Conservation (phyloP, 2,797 vertebrate genomes). For the Cottoperca gobio region DNA sequence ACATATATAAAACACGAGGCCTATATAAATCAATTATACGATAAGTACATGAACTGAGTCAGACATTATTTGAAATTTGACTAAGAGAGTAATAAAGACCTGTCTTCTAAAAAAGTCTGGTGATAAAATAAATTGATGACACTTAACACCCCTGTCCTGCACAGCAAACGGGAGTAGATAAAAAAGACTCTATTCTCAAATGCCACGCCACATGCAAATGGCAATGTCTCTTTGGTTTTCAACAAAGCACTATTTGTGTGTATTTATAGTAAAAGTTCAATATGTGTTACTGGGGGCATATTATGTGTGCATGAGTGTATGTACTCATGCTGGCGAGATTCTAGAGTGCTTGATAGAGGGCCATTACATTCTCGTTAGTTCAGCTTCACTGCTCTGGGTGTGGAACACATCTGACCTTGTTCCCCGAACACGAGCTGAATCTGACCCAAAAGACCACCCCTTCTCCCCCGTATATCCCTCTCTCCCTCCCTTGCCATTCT, state of each 20-base stretch:
- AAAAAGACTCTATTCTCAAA: no score
- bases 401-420: constrained; percentile 70
- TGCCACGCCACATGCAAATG: no score
- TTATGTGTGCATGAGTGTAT: constrained; percentile 7
- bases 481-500: constrained; percentile 5
- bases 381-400: constrained; percentile 69
- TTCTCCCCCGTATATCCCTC: constrained; percentile 22
- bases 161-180: no score
- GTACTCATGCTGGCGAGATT: constrained; percentile 32
- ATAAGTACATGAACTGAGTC: no score
- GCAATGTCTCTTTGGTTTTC: no score
- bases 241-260: background rate
- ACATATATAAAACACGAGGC: no score
- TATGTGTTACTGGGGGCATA: constrained; percentile 27
- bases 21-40: no score
- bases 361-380: constrained; percentile 81
- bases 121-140: no score
- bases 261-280: constrained; percentile 13
- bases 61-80: no score
- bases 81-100: no score
- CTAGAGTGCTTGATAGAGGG: constrained; percentile 63
- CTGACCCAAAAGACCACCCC: constrained; percentile 50
- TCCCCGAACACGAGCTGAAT: constrained; percentile 60
- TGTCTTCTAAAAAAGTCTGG: no score
- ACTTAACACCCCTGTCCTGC: no score